Evolutionary conservation across 2,888 invertebrate genomes (phyloP).

Genomic region (Caenorhabditis auriculariae): DNA sequence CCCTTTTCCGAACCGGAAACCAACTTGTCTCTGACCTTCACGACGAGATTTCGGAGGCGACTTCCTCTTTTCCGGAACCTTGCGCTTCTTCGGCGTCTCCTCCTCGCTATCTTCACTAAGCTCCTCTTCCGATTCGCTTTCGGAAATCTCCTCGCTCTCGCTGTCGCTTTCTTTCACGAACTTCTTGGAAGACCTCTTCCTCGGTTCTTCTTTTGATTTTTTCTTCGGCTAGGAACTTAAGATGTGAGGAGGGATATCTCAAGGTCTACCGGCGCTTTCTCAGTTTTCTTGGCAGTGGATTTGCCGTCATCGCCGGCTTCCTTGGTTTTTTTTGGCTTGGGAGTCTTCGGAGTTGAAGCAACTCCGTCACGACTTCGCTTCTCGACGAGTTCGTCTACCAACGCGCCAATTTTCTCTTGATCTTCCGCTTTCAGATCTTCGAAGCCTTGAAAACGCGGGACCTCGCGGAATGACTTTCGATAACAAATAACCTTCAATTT

Average conservation of each 20-base stretch:
- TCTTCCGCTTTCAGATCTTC: slow-evolving; percentile 20
- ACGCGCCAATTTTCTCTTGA: slow-evolving; percentile 25
- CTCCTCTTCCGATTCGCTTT: no score
- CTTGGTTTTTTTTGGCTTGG: slow-evolving; percentile 14
- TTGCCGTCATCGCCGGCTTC: slow-evolving; percentile 8
- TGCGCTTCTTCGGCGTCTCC: no score
- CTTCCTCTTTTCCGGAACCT: no score
- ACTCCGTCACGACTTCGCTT: slow-evolving; percentile 20
- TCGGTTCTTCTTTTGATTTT: neutral
- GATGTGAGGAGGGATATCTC: no score
- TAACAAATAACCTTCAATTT: slow-evolving; percentile 70
- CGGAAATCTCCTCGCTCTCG: slow-evolving; percentile 1
- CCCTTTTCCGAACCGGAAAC: no score
- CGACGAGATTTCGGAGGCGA: no score
- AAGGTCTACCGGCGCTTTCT: no score
- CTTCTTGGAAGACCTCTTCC: slow-evolving; percentile 3
- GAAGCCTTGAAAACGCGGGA: slow-evolving; percentile 5
- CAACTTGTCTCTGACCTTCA: no score
- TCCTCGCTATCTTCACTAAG: no score
- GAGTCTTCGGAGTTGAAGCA: slow-evolving; percentile 11
- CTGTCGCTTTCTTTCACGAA: slow-evolving; percentile 3
- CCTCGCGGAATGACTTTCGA: neutral
- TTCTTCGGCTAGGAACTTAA: no score
- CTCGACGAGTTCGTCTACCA: slow-evolving; percentile 40
- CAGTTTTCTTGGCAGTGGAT: slow-evolving; percentile 5